Evolutionary conservation across 2,888 invertebrate genomes (phyloP).

Genomic region (Nebria salina): DNA sequence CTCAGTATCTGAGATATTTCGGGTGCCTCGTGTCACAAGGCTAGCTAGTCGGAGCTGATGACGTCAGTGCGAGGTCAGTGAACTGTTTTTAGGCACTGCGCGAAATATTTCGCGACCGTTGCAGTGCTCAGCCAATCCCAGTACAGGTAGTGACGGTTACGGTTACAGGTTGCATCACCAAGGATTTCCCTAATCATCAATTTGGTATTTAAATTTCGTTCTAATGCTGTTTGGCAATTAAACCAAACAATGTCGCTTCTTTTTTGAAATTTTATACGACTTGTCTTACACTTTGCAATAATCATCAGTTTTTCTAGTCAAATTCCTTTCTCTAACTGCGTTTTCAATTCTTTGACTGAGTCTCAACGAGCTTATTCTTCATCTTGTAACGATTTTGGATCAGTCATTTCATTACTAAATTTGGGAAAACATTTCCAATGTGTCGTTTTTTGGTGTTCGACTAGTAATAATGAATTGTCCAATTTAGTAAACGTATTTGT

Average conservation of each 20-base stretch:
- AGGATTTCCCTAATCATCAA: slow-evolving; percentile 1
- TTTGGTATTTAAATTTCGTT: background rate
- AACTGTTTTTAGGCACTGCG: slow-evolving; percentile 53
- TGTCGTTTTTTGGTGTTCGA: too few species aligned
- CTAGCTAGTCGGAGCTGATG: slow-evolving; percentile 52
- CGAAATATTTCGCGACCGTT: slow-evolving; percentile 54
- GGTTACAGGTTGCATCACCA: slow-evolving; percentile 19
- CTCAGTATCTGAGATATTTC: slow-evolving; percentile 19
- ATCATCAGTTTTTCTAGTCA: too few species aligned
- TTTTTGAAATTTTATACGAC: background rate
- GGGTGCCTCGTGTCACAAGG: slow-evolving; percentile 28
- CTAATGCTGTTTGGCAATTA: background rate
- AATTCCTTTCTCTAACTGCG: too few species aligned
- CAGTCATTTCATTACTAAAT: too few species aligned
- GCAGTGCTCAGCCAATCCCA: slow-evolving; percentile 53
- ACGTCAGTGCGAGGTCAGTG: slow-evolving; percentile 55
- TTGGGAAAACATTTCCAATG: too few species aligned
- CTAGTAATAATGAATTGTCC: too few species aligned
- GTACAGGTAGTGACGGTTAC: slow-evolving; percentile 49
- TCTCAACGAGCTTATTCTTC: too few species aligned
- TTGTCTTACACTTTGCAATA: too few species aligned
- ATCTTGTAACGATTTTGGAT: too few species aligned
- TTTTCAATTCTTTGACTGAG: too few species aligned
- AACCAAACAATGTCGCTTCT: background rate
- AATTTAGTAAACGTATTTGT: too few species aligned